Base-by-base conservation (phyloP, 2,888 invertebrate genomes). In the Myopa testacea region DNA sequence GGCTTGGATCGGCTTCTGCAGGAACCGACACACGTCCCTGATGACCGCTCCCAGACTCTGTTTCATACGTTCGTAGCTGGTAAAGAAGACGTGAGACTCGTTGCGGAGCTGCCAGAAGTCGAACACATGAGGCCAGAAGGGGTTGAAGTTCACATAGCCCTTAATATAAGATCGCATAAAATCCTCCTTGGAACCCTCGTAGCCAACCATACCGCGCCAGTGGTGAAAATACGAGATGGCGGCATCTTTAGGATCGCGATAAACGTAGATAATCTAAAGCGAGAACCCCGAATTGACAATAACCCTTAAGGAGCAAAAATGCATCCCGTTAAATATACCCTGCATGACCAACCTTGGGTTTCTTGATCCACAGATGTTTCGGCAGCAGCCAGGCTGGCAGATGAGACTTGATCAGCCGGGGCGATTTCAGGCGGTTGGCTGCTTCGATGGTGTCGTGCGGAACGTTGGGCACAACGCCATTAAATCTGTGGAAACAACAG, bases 241-340 rank as follows among this genome's bases (percentile, higher is more conserved):
- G 0, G 95, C 94, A 87, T 96, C 96, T 86, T 95, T 94, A 0
- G 96, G 95, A 88, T 97, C 95, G 81, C 97, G 91, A 4, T 95
- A 95, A 0, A 96, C 93, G 83, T 96, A 96, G 75, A 97, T 92
- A 62, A 96, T 91, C 91, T 93, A 70, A 12, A 75, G 80, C 19
- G 19, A 19, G 5, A 16, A 62, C 10, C 14, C 4, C n/a, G 8
- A 45, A 10, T 60, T 58, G 12, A 10, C 63, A 26, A 19, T 58
- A 26, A 63, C 50, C 50, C 8, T 26, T 26, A 1, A 26, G 26
- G 26, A 26, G 2, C 0, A 14, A 50, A 52, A 45, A 37, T 68
- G 0, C 50, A 34, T 45, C 37, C 2, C 26, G 26, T 26, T 26
- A 26, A 26, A 26, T 26, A 26, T 26, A 26, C 26, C 26, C 26